Evolutionary conservation across 2,113 vertebrate genomes (phyloP), one percentile per base, ranked within the genome.

Genomic region (Engystomops pustulosus): DNA sequence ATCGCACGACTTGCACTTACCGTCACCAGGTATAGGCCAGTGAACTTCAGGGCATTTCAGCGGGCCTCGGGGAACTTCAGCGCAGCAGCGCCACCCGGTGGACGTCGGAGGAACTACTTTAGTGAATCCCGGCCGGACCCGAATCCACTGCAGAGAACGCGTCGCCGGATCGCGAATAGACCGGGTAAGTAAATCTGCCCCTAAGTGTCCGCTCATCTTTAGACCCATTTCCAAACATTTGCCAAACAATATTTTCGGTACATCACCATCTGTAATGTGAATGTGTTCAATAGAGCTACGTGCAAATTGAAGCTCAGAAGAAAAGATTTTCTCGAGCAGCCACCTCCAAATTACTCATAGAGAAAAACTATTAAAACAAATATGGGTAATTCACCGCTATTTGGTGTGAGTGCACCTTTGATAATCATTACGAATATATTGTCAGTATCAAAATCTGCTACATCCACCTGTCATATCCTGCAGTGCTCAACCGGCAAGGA

Each of bases 381-480:
- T 36, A 36, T 58, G 53, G 75, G n/a, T 60, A 58, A 78, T 78
- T 78, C 49, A 7, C 32, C 2, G 51, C 34, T 78, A 77, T 78
- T 78, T 41, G 27, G 75, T 60, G 34, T 41, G 32, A 58, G 75
- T 41, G n/a, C 75, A 78, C 75, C 75, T 55, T 78, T 32, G 20
- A 78, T 58, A 78, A 78, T 36, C 75, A 78, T 77, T 77, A 58
- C 25, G 23, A 60, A 78, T 58, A 55, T 41, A 78, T 78, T 58
- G 58, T 45, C 58, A 32, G 10, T 67, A 67, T 65, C 78, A 45
- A 65, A 80, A 67, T 27, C 38, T 47, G 55, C 60, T 67, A 45
- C 25, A 80, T 67, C 58, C 79, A 70, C 45, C 30, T 81, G 67
- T 70, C 79, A 81, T 69, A 70, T 70, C 79, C 67, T 81, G 67